Conservation (phyloP, 2,797 vertebrate species). For the Hemitrygon akajei region DNA sequence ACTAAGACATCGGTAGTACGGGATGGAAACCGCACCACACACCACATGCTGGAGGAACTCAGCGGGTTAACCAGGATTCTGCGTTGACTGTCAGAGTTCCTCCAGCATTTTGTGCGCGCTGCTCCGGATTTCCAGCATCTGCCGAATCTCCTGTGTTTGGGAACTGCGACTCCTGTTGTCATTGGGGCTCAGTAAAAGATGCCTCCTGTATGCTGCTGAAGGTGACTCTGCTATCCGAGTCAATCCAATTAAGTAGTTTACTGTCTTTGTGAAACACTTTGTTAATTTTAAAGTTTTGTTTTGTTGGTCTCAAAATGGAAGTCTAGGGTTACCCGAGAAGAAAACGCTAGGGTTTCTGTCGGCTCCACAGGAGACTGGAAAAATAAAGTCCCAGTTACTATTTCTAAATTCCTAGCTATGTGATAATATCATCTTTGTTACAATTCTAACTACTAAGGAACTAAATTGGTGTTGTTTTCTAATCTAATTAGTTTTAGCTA, state of each 20-base stretch:
- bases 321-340: background rate
- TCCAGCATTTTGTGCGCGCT: no score
- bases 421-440: background rate
- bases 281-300: background rate
- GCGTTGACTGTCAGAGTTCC: no score
- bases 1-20: no score
- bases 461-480: background rate
- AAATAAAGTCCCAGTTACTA: background rate
- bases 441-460: background rate
- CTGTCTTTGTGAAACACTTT: background rate
- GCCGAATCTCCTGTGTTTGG: no score
- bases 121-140: no score
- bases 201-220: no score
- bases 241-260: background rate
- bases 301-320: background rate
- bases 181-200: background rate
- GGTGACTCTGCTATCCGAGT: background rate
- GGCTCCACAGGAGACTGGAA: background rate
- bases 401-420: background rate
- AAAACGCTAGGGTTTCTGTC: no score
- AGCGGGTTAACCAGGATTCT: no score
- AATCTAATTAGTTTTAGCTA: background rate
- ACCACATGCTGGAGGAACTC: no score
- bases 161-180: background rate
- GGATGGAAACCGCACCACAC: background rate